Percentiles rank a stretch among this genome's conserved stretches.
Evolutionary conservation across 2,797 vertebrate genomes (phyloP).

Genomic region (Macrochelys suwanniensis): DNA sequence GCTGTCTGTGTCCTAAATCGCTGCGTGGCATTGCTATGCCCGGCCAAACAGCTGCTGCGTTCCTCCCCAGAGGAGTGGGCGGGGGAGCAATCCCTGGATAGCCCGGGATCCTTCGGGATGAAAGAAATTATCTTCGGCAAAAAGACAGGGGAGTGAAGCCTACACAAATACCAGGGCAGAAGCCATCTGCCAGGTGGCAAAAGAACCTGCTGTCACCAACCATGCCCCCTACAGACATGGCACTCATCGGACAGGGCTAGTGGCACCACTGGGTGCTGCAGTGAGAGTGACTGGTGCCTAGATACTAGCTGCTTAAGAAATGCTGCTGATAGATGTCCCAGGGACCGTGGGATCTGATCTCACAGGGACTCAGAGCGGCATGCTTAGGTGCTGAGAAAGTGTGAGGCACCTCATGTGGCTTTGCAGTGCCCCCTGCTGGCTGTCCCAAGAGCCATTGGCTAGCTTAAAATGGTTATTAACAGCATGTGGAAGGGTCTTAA

Average conservation of each 20-base stretch:
- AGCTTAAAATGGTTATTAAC: background rate
- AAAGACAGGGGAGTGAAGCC: background rate
- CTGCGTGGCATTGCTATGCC: background rate
- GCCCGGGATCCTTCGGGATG: background rate
- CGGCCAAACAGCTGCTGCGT: background rate
- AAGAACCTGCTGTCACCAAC: background rate
- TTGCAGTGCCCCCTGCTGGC: background rate
- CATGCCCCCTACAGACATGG: background rate
- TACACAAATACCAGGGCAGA: background rate
- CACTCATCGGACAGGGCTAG: background rate
- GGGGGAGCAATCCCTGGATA: fast-evolving
- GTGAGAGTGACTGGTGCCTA: background rate
- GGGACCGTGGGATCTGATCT: background rate
- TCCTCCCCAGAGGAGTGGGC: fast-evolving
- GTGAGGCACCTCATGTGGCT: background rate
- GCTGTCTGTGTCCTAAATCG: background rate
- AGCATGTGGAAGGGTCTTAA: background rate
- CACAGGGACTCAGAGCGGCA: too few relatives aligned
- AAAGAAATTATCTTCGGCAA: background rate
- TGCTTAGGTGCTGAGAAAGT: too few relatives aligned
- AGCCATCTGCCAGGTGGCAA: background rate
- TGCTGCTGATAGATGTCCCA: background rate
- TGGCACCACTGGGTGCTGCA: background rate
- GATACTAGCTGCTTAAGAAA: background rate
- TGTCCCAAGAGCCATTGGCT: background rate